A percentile compares a stretch with the other conserved stretches of the same genome.
phyloP scores from a whole-genome alignment of 2,888 invertebrate genomes.

The Cheiracanthium punctorium region DNA sequence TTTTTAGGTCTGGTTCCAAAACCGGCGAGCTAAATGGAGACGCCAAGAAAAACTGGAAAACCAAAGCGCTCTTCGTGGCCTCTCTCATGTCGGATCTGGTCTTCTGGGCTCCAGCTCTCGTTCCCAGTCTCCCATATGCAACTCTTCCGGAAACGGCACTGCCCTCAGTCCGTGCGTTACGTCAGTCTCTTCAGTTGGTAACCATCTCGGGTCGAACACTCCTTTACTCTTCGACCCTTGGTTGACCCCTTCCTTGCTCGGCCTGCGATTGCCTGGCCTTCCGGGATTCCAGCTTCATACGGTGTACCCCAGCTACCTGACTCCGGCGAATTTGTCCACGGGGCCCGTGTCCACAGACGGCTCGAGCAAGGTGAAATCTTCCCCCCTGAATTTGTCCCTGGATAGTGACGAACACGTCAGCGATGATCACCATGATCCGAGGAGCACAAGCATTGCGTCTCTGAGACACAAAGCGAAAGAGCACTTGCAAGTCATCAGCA shows the following conservation, averaged over 20 bases:
- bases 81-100: constrained; percentile 57
- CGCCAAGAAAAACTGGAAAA: constrained; percentile 98
- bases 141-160: constrained; percentile 39
- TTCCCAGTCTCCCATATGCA: constrained; percentile 54
- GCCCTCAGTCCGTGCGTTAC: constrained; percentile 29
- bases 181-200: constrained; percentile 34
- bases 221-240: constrained; percentile 91
- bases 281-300: constrained; percentile 89
- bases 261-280: constrained; percentile 79
- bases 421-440: constrained; percentile 80
- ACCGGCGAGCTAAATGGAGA: constrained; percentile 90
- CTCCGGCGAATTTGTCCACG: constrained; percentile 78
- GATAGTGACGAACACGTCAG: constrained; percentile 36
- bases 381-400: constrained; percentile 67
- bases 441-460: constrained; percentile 92
- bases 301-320: constrained; percentile 89
- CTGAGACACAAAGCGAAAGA: constrained; percentile 94
- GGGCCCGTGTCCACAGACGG: constrained; percentile 71
- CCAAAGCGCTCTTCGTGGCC: constrained; percentile 83
- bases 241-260: constrained; percentile 89
- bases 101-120: constrained; percentile 40
- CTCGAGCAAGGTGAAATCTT: constrained; percentile 5
- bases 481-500: constrained; percentile 92
- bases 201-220: constrained; percentile 37
- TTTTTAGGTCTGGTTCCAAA: constrained; percentile 70